Percentiles rank a stretch among this genome's conserved stretches.
Conservation (phyloP, 2,113 vertebrate genomes). For the Psettodes erumei region DNA sequence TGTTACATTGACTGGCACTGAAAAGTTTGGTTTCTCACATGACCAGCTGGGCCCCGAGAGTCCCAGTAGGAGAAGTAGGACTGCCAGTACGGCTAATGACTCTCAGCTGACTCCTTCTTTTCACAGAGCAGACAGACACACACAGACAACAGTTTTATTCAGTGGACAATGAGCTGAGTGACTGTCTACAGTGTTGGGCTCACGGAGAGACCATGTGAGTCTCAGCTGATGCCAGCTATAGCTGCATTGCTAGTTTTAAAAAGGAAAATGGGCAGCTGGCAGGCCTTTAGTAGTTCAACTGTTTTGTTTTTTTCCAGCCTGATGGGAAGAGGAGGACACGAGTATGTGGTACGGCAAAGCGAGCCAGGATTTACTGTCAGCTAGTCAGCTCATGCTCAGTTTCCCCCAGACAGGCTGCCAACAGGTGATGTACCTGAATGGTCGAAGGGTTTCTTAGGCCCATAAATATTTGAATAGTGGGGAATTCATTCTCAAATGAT, state of each 20-base stretch:
- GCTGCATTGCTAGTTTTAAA: not conserved
- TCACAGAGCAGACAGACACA: not conserved
- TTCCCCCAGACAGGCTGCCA: not conserved
- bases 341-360: not conserved
- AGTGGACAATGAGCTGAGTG: slow-evolving; percentile 46
- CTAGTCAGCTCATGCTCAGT: not conserved
- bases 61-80: slow-evolving; percentile 15
- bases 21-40: slow-evolving; percentile 9
- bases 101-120: slow-evolving; percentile 46
- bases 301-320: slow-evolving; percentile 29
- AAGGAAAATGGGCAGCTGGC: slow-evolving; percentile 23
- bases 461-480: not conserved
- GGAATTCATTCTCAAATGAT: not conserved
- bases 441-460: not conserved
- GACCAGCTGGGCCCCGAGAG: not conserved
- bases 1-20: too few relatives aligned
- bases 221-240: slow-evolving; percentile 23
- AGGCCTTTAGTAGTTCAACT: not conserved
- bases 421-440: not conserved
- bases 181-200: slow-evolving; percentile 22
- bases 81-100: slow-evolving; percentile 37
- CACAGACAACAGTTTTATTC: not conserved
- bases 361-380: not conserved
- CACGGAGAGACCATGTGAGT: slow-evolving; percentile 41
- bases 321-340: not conserved